A percentile compares a stretch with the other conserved stretches of the same genome.
phyloP scores from a whole-genome alignment of 2,888 invertebrate species.

The Tenodera sinensis region DNA sequence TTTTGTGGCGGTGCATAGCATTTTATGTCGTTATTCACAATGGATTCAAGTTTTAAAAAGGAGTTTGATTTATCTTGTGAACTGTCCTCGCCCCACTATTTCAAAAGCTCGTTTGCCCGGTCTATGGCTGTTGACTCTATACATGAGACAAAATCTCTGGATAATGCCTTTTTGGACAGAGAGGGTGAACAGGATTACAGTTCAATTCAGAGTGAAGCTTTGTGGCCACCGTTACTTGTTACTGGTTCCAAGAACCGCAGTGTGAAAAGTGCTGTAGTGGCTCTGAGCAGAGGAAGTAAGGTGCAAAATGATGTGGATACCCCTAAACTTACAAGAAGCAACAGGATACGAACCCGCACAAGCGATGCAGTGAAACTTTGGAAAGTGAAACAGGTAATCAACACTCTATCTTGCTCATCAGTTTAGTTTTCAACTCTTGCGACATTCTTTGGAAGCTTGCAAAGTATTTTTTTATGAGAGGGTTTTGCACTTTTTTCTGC shows the following conservation, averaged over 20 bases:
- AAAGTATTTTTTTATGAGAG: too few relatives aligned
- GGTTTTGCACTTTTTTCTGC: too few relatives aligned
- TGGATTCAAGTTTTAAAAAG: not conserved
- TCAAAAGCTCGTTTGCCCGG: constrained; percentile 55
- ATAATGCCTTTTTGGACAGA: constrained; percentile 37
- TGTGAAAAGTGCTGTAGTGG: not conserved
- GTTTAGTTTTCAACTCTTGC: not conserved
- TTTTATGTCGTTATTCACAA: not conserved
- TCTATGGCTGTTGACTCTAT: constrained; percentile 46
- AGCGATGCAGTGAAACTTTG: not conserved
- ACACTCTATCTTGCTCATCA: not conserved
- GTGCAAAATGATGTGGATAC: not conserved
- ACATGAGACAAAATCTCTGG: constrained; percentile 44
- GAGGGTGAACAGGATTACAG: not conserved
- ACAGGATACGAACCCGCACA: not conserved
- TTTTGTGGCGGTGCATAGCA: not conserved
- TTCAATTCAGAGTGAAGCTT: not conserved
- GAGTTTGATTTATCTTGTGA: constrained; percentile 32
- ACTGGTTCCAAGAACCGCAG: not conserved
- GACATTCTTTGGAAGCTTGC: too few relatives aligned
- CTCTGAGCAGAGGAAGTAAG: not conserved
- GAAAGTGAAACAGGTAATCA: not conserved
- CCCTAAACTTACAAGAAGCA: not conserved
- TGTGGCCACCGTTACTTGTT: not conserved
- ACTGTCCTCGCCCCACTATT: constrained; percentile 47